Conservation (phyloP, 2,113 vertebrate genomes). For the Brienomyrus brachyistius region DNA sequence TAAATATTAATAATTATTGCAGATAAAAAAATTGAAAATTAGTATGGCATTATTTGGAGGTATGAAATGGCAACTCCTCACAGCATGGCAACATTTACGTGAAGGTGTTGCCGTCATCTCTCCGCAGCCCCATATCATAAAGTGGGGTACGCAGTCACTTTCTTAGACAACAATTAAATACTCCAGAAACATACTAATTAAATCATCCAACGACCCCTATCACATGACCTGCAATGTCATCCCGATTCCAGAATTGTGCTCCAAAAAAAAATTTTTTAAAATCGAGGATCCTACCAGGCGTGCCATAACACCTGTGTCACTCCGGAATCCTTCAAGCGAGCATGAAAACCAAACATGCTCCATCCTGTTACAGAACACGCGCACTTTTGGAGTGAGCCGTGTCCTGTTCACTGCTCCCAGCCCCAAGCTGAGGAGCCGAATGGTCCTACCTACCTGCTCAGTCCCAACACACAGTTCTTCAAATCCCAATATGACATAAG, state of each 20-base stretch:
- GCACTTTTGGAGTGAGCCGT: slow-evolving; percentile 6
- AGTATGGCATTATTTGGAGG: not conserved
- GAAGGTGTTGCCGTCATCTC: slow-evolving; percentile 25
- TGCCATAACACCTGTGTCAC: not conserved
- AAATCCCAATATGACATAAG: slow-evolving; percentile 53
- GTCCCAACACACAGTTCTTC: slow-evolving; percentile 63
- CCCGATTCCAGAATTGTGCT: not conserved
- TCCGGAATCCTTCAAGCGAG: not conserved
- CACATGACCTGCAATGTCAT: not conserved
- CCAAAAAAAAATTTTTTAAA: not conserved
- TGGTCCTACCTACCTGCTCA: slow-evolving; percentile 65
- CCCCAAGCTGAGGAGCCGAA: slow-evolving; percentile 40
- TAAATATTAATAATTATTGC: slow-evolving; percentile 59
- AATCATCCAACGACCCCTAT: not conserved
- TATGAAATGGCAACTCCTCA: not conserved
- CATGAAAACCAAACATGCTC: not conserved
- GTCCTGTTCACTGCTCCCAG: slow-evolving; percentile 36
- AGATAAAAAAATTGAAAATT: slow-evolving; percentile 32
- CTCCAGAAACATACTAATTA: not conserved
- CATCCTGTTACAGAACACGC: not conserved
- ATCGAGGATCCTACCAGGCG: not conserved
- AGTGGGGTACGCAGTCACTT: not conserved
- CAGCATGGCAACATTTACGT: not conserved
- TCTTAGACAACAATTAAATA: not conserved
- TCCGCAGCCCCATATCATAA: slow-evolving; percentile 46